phyloP scores from a whole-genome alignment of 2,888 invertebrate genomes.

The Meiosimyza platycephala region DNA sequence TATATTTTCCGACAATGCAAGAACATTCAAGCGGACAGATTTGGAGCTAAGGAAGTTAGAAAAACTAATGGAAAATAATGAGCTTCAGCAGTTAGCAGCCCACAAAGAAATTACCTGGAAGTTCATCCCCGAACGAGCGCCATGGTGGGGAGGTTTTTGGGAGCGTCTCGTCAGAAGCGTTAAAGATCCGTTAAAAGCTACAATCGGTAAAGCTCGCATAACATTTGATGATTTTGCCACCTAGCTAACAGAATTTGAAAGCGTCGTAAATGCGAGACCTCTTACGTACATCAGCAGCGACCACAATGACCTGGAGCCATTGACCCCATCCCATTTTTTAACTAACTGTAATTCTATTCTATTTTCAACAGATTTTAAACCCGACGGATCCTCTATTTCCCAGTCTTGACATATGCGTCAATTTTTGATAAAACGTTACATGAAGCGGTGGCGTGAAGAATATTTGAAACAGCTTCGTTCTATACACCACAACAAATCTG shows the following conservation, averaged over 20 bases:
- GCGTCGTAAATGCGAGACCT: constrained; percentile 39
- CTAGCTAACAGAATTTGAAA: constrained; percentile 37
- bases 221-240: constrained; percentile 34
- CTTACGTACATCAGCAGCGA: constrained; percentile 39
- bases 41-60: constrained; percentile 37
- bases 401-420: constrained; percentile 37
- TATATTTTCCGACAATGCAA: constrained; percentile 40
- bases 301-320: too few relatives aligned
- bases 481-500: constrained; percentile 38
- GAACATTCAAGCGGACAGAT: constrained; percentile 40
- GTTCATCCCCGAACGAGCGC: constrained; percentile 42
- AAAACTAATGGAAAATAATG: constrained; percentile 27
- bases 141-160: constrained; percentile 44
- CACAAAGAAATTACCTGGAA: constrained; percentile 36
- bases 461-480: constrained; percentile 37
- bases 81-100: constrained; percentile 36
- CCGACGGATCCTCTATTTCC: background rate
- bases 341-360: constrained; percentile 35
- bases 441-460: constrained; percentile 36
- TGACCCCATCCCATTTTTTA: constrained; percentile 37
- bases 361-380: constrained; percentile 32
- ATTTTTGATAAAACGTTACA: constrained; percentile 31
- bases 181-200: constrained; percentile 40
- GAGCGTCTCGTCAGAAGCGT: constrained; percentile 40
- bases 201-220: constrained; percentile 38